A percentile compares a stretch with the other conserved stretches of the same genome.
These are phyloP conservation scores for Drosophila austrosaltans DNA, from an alignment of 2,888 invertebrate genomes.

Conservation along the genomic window DNA sequence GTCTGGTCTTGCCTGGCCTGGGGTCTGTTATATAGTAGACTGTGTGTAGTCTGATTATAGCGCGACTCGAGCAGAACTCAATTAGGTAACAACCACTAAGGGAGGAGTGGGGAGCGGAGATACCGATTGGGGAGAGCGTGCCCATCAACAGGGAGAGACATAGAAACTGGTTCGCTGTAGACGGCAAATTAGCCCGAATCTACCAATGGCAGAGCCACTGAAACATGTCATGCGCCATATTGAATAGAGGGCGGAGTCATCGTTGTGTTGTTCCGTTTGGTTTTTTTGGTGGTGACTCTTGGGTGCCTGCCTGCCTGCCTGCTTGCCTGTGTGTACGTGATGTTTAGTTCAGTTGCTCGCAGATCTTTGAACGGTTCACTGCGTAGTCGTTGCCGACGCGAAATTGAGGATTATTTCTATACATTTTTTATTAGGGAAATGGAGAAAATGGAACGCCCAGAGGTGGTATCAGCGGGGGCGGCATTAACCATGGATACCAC, in stretches of 20 bases:
- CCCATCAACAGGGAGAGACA: conserved; percentile 30
- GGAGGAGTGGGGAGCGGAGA: neutral
- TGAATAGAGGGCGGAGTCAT: conserved; percentile 74
- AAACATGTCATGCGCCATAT: conserved; percentile 78
- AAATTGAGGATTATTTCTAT: conserved; percentile 11
- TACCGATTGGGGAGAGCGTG: conserved; percentile 1
- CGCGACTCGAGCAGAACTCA: conserved; percentile 78
- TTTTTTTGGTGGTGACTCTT: conserved; percentile 58
- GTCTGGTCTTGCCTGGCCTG: conserved; percentile 32
- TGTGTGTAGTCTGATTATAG: conserved; percentile 73
- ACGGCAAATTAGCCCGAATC: conserved; percentile 67
- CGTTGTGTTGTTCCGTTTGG: conserved; percentile 34
- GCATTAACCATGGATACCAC: conserved; percentile 9
- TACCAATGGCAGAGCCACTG: conserved; percentile 50
- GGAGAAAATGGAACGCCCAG: conserved; percentile 46
- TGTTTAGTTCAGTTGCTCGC: conserved; percentile 73
- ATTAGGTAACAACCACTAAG: conserved; percentile 61
- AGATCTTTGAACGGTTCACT: conserved; percentile 82
- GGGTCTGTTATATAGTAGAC: conserved; percentile 41
- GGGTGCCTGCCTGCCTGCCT: conserved; percentile 41
- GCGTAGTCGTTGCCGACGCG: conserved; percentile 38
- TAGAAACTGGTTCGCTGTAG: conserved; percentile 41
- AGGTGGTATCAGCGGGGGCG: conserved; percentile 9
- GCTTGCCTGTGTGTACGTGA: conserved; percentile 51
- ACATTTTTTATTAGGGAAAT: conserved; percentile 19